These are phyloP conservation scores for Epistrophe eligans DNA, from an alignment of 2,888 invertebrate genomes.

Conservation along the genomic window DNA sequence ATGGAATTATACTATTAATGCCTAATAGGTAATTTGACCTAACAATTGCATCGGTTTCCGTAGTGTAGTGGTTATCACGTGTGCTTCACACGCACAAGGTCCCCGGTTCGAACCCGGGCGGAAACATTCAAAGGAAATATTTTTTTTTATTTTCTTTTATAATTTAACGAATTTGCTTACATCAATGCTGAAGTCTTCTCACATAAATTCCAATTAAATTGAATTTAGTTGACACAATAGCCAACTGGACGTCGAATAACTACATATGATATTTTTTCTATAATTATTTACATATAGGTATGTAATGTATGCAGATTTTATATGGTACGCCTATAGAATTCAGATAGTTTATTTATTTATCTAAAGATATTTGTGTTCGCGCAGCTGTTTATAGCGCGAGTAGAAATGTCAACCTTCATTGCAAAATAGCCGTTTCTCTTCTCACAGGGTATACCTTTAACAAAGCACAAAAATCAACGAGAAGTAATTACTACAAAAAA, in stretches of 20 bases:
- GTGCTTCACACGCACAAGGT: constrained; percentile 82
- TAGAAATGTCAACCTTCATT: constrained; percentile 59
- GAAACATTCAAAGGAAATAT: constrained; percentile 69
- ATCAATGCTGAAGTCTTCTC: constrained; percentile 1
- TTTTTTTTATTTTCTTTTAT: constrained; percentile 3
- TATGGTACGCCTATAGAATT: constrained; percentile 28
- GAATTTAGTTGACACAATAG: constrained; percentile 2
- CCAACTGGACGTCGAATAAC: constrained; percentile 29
- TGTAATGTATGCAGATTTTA: too few relatives aligned
- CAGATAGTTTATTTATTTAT: constrained; percentile 8
- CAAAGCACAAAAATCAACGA: constrained; percentile 29
- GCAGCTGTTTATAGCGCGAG: constrained; percentile 57
- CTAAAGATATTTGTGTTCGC: constrained; percentile 38
- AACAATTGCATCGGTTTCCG: constrained; percentile 33
- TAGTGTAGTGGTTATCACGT: constrained; percentile 80
- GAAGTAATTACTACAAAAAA: constrained; percentile 63
- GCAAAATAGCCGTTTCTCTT: constrained; percentile 33
- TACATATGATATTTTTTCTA: constrained; percentile 9
- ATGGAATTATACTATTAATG: too few relatives aligned
- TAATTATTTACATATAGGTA: background rate
- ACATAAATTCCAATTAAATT: constrained; percentile 50
- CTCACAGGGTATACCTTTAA: background rate
- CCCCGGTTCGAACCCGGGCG: constrained; percentile 81
- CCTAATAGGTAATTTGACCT: background rate
- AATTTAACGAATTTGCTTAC: background rate